phyloP scores from a whole-genome alignment of 2,797 vertebrate genomes.

The Centroberyx gerrardi region DNA sequence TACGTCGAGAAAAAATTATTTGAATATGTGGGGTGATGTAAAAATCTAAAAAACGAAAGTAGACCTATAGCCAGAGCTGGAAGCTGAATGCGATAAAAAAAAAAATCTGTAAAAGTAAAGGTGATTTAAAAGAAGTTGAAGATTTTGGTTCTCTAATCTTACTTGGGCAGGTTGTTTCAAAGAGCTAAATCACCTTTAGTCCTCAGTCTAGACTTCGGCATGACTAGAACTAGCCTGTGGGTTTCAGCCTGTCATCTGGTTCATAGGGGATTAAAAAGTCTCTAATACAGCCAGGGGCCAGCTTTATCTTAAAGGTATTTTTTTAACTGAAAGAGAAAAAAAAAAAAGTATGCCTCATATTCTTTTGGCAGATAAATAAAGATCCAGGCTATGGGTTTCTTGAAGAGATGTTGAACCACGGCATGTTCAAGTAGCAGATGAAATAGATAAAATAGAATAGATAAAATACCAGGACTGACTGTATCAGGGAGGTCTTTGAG shows the following conservation, averaged over 20 bases:
- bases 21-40: background rate
- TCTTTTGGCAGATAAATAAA: too few relatives aligned
- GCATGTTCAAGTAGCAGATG: too few relatives aligned
- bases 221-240: constrained; percentile 33
- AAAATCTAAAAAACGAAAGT: background rate
- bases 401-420: too few relatives aligned
- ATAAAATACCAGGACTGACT: too few relatives aligned
- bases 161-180: constrained; percentile 9
- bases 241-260: constrained; percentile 27
- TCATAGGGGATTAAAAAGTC: constrained; percentile 35
- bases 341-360: too few relatives aligned
- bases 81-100: background rate
- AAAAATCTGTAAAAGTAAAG: background rate
- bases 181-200: constrained; percentile 11
- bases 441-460: too few relatives aligned
- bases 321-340: too few relatives aligned
- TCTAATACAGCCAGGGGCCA: constrained; percentile 24
- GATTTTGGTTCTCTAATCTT: constrained; percentile 3
- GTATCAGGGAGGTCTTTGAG: too few relatives aligned
- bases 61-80: background rate
- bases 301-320: constrained; percentile 15
- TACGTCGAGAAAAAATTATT: background rate
- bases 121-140: background rate
- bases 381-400: too few relatives aligned
- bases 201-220: constrained; percentile 31